Base-by-base conservation (phyloP, 2,888 invertebrate species). In the Pemphredon lugubris region DNA sequence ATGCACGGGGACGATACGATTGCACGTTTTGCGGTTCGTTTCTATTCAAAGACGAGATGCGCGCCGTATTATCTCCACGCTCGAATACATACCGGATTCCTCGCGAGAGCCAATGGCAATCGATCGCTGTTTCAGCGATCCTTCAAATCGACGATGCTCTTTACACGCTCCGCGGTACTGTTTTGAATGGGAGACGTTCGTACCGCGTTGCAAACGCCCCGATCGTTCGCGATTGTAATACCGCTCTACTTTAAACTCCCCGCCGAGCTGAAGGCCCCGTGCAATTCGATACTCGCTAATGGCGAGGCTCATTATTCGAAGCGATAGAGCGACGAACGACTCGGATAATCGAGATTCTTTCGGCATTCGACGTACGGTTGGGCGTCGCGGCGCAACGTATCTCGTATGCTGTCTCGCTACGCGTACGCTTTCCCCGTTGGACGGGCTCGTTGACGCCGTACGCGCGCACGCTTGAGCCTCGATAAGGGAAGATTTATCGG, bases 401-500 rank as follows among this genome's bases (percentile, higher is more conserved):
- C 60, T 40, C 60, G 5, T n/a, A 30, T 37, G 69, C 50, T 50
- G 48, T 14, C 57, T 11, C 30, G 13, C 37, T 4, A 20, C 57
- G 16, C 30, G 13, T 44, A 2, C 34, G 16, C 54, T n/a, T 23
- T 5, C 16, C 1, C 23, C 16, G 7, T 20, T 26, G 26, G 20
- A n/a, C n/a, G n/a, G 37, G 23, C 18, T 7, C 21, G n/a, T 9
- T n/a, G 32, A 13, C 18, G 0, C n/a, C 11, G n/a, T 7, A 6
- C 14, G 26, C 9, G n/a, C 9, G 26, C 4, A 13, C n/a, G 21
- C 20, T 14, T 11, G 20, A 23, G 54, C 16, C 69, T 64, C 70
- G 73, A 78, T 77, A 70, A 73, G 54, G 57, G 69, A 70, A 63
- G 78, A 78, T 78, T 80, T 78, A 80, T 80, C 44, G 67, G 45